A percentile compares a stretch with the other conserved stretches of the same genome.
phyloP scores from a whole-genome alignment of 2,888 invertebrate species.

The Cordilura impudica region DNA sequence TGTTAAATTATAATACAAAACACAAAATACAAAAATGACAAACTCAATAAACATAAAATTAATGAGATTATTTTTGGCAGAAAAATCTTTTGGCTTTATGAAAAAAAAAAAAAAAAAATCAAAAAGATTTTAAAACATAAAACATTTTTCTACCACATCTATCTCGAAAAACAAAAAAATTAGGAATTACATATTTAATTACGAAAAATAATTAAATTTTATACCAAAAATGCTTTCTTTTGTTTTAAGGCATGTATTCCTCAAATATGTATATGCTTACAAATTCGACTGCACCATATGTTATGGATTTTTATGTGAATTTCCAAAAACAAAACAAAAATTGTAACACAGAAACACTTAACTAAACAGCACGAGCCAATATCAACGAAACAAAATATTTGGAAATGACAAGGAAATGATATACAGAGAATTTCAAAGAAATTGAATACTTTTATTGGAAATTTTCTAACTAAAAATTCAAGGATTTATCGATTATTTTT shows the following conservation, averaged over 20 bases:
- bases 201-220: background rate
- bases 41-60: slow-evolving; percentile 31
- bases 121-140: background rate
- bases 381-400: too few relatives aligned
- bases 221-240: background rate
- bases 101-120: background rate
- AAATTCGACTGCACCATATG: slow-evolving; percentile 12
- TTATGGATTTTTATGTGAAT: background rate
- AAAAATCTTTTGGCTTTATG: background rate
- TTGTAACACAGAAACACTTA: slow-evolving; percentile 4
- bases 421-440: too few relatives aligned
- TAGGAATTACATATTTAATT: background rate
- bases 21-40: background rate
- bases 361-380: slow-evolving; percentile 32
- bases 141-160: too few relatives aligned
- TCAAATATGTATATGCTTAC: background rate
- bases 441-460: too few relatives aligned
- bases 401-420: too few relatives aligned
- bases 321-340: background rate
- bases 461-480: too few relatives aligned
- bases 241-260: background rate
- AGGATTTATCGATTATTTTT: too few relatives aligned
- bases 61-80: slow-evolving; percentile 28
- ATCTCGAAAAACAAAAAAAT: too few relatives aligned
- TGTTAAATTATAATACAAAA: slow-evolving; percentile 2